A percentile compares a stretch with the other conserved stretches of the same genome.
These are phyloP conservation scores for Cervus canadensis DNA, from an alignment of 2,113 vertebrate species.

Conservation along the genomic window DNA sequence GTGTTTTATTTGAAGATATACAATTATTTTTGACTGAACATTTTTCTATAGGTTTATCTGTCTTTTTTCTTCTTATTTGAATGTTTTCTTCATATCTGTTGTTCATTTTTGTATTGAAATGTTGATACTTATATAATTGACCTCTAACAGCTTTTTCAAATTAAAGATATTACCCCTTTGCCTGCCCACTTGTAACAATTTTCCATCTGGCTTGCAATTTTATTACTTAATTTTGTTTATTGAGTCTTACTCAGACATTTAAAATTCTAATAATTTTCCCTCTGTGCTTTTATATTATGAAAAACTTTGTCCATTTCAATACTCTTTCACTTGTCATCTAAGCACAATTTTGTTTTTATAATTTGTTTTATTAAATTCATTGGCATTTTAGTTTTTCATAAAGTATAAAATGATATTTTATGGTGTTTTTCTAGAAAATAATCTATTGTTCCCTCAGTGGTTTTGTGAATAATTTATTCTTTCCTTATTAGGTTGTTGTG, in stretches of 20 bases:
- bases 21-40: not conserved
- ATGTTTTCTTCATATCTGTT: not conserved
- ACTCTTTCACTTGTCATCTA: not conserved
- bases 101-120: not conserved
- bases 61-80: not conserved
- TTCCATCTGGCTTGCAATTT: not conserved
- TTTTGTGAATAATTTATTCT: not conserved
- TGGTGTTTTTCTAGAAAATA: not conserved
- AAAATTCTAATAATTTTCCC: not conserved
- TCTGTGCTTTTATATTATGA: not conserved
- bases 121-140: not conserved
- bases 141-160: not conserved
- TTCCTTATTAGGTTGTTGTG: not conserved
- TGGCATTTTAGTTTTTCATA: not conserved
- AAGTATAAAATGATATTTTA: not conserved
- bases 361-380: not conserved
- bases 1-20: not conserved
- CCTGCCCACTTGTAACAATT: not conserved
- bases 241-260: not conserved
- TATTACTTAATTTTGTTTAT: not conserved
- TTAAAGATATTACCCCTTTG: not conserved
- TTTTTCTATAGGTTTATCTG: not conserved
- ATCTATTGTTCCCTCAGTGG: not conserved
- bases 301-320: not conserved
- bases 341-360: not conserved